Conservation (phyloP, 2,888 invertebrate genomes). For the Lasioglossum malachurum region DNA sequence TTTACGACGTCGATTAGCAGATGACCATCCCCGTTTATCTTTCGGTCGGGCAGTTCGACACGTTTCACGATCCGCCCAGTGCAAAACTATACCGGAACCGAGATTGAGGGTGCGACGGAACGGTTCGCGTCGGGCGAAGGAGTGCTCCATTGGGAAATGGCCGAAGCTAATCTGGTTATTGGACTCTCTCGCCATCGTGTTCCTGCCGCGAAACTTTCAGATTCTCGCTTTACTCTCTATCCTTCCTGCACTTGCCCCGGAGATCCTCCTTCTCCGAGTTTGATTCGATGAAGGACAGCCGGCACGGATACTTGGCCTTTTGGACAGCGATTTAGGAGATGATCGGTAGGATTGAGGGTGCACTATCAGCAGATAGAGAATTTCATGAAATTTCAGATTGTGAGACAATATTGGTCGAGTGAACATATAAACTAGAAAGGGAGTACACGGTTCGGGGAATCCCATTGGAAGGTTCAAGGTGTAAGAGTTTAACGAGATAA, state of each 20-base stretch:
- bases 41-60: conserved; percentile 47
- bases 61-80: conserved; percentile 60
- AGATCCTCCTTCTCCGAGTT: background rate
- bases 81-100: conserved; percentile 49
- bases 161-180: conserved; percentile 71
- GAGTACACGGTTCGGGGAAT: background rate
- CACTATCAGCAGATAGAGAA: background rate
- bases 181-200: conserved; percentile 42
- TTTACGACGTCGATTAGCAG: conserved; percentile 69
- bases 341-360: background rate
- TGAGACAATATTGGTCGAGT: background rate
- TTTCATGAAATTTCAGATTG: background rate
- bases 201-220: conserved; percentile 39
- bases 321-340: background rate
- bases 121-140: conserved; percentile 40
- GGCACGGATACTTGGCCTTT: background rate
- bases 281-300: conserved; percentile 13
- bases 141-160: conserved; percentile 57
- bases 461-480: background rate
- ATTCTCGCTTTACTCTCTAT: background rate
- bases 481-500: conserved; percentile 19
- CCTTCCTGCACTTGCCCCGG: background rate
- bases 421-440: background rate
- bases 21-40: conserved; percentile 65
- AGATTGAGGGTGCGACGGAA: conserved; percentile 33